Base-by-base conservation (phyloP, 2,113 vertebrate species). In the Benitochromis conjunctus region DNA sequence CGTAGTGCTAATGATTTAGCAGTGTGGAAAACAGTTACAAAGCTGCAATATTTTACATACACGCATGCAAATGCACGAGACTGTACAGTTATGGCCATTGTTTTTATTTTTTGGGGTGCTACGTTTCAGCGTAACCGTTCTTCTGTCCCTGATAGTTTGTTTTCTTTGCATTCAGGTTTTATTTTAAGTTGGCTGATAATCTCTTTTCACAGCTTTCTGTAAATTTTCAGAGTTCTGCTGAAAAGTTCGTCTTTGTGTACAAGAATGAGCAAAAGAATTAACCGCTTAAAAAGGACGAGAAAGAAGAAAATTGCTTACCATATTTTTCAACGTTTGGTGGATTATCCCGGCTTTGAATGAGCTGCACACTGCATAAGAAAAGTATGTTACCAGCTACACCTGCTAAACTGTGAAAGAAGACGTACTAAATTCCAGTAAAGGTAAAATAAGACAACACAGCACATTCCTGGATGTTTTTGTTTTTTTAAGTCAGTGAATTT, bases 271-370 rank as follows among this genome's bases (percentile, higher is more conserved):
- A 1, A 4, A 41, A 85, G 60, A 87, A 88, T 84, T 74, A 66
- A 87, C 26, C 7, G 34, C 53, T 83, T 62, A 21, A 83, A 82
- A 82, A 64, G 3, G 21, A 69, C 21, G 53, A 85, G 64, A 58
- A 66, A 86, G 46, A 85, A 80, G 41, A 83, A 62, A 66, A 88
- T 90, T 79, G 74, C 46, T 80, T 89, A 86, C 36, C 38, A 76
- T 79, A 88, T 76, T 88, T 69, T 85, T 88, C 85, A 81, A 48
- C 16, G 81, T 87, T 86, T 74, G 29, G 43, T 60, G 74, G 85
- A 86, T 84, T 84, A 88, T 57, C 53, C 81, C 1, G 11, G 88
- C 83, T 87, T 89, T 83, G 54, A 85, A 87, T 58, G 69, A 89
- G 71, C 64, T 83, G 24, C 71, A 87, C 74, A 55, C 26, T 46